Conservation (phyloP, 2,113 vertebrate species). For the Nerophis ophidion region DNA sequence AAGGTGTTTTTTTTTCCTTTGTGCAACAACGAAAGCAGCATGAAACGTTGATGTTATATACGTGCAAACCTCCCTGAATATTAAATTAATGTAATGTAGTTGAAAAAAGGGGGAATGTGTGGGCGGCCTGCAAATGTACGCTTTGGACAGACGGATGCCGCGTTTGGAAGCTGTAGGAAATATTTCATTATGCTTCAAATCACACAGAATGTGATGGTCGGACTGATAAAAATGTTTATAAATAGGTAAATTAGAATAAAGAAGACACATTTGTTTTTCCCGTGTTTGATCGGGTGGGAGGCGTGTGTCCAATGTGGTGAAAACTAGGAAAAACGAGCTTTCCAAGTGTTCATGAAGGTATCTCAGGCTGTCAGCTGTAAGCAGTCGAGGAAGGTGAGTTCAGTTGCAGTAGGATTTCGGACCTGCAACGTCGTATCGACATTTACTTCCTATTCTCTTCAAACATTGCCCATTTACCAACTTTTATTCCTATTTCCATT, state of each 20-base stretch:
- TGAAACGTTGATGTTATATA: neutral
- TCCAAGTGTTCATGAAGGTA: slow-evolving; percentile 30
- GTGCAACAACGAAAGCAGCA: neutral
- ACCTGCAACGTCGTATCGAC: slow-evolving; percentile 29
- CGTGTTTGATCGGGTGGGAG: too few species aligned
- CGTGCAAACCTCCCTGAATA: neutral
- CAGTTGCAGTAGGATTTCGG: slow-evolving; percentile 50
- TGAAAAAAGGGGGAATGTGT: slow-evolving; percentile 2
- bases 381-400: slow-evolving; percentile 55
- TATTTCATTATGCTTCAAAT: fast-evolving
- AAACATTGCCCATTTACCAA: neutral
- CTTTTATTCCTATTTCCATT: slow-evolving; percentile 2
- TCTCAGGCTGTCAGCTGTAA: slow-evolving; percentile 42
- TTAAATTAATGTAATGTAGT: neutral
- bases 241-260: neutral
- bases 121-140: slow-evolving; percentile 31
- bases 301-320: too few species aligned
- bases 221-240: neutral
- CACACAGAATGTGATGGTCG: neutral
- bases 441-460: slow-evolving; percentile 14
- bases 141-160: slow-evolving; percentile 37
- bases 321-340: neutral
- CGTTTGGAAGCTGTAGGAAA: slow-evolving; percentile 6
- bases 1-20: neutral
- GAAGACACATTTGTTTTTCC: too few species aligned